Evolutionary conservation across 2,888 invertebrate genomes (phyloP).

Genomic region (Ichneumon xanthorius): DNA sequence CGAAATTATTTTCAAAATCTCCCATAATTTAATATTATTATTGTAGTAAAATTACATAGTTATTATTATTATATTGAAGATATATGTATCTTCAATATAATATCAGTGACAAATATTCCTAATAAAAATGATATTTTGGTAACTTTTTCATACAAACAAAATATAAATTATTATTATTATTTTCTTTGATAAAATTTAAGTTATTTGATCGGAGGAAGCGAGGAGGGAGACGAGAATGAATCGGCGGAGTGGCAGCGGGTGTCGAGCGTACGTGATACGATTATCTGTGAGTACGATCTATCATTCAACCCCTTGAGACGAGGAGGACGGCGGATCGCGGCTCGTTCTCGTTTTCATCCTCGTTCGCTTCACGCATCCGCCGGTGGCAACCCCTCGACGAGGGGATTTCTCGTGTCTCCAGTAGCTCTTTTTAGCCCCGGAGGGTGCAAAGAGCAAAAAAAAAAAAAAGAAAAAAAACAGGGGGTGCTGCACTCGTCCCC

Average conservation of each 20-base stretch:
- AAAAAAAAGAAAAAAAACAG: constrained; percentile 49
- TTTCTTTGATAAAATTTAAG: constrained; percentile 4
- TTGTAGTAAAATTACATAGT: too few species aligned
- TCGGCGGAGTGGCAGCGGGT: constrained; percentile 41
- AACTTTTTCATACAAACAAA: background rate
- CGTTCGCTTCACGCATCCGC: constrained; percentile 51
- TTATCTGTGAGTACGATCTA: constrained; percentile 62
- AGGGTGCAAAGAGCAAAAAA: constrained; percentile 41
- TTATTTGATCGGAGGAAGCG: constrained; percentile 17
- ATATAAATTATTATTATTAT: background rate
- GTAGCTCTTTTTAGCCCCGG: constrained; percentile 48
- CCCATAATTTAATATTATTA: too few species aligned
- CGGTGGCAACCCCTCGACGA: constrained; percentile 22
- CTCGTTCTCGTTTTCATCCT: constrained; percentile 50
- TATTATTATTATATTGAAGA: too few species aligned
- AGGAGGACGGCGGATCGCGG: constrained; percentile 27
- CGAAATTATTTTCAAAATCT: background rate
- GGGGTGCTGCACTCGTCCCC: constrained; percentile 35
- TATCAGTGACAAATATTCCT: too few species aligned
- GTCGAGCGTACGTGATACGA: constrained; percentile 52
- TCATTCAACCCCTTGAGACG: constrained; percentile 52
- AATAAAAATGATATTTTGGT: too few species aligned
- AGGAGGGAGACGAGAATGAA: constrained; percentile 26
- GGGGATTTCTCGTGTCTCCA: constrained; percentile 31
- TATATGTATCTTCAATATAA: too few species aligned